Evolutionary conservation across 2,888 invertebrate genomes (phyloP).

Genomic region (Caenorhabditis sp.): DNA sequence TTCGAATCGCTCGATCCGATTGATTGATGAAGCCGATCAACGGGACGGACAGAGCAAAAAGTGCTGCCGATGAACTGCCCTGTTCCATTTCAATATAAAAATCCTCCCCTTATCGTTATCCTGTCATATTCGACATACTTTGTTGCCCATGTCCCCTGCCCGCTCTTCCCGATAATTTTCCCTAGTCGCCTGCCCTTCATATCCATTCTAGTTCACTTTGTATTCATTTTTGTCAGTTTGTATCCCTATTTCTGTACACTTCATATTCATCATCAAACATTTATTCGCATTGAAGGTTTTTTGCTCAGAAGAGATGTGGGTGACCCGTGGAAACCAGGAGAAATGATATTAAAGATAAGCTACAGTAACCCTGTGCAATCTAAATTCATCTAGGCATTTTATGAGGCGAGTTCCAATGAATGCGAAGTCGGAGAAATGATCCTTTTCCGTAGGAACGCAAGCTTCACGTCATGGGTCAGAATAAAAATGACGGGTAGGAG

Average conservation of each 20-base stretch:
- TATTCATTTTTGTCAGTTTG: neutral
- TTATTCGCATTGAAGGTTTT: neutral
- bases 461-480: conserved; percentile 67
- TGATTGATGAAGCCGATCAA: conserved; percentile 49
- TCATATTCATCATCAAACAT: neutral
- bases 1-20: conserved; percentile 37
- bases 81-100: neutral
- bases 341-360: neutral
- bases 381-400: neutral
- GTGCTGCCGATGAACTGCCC: conserved; percentile 10
- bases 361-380: conserved; percentile 23
- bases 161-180: neutral
- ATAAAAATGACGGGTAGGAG: conserved; percentile 75
- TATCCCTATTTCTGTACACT: conserved; percentile 1
- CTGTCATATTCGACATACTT: conserved; percentile 17
- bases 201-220: conserved; percentile 10
- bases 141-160: conserved; percentile 23
- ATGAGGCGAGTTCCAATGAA: conserved; percentile 36
- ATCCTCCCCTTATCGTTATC: conserved; percentile 12
- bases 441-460: conserved; percentile 24
- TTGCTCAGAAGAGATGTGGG: conserved; percentile 13
- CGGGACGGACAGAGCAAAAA: conserved; percentile 7
- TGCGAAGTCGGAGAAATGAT: conserved; percentile 21
- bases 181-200: conserved; percentile 20
- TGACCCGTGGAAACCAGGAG: conserved; percentile 24